Base-by-base conservation (phyloP, 2,113 vertebrate species). In the Lepus americanus region DNA sequence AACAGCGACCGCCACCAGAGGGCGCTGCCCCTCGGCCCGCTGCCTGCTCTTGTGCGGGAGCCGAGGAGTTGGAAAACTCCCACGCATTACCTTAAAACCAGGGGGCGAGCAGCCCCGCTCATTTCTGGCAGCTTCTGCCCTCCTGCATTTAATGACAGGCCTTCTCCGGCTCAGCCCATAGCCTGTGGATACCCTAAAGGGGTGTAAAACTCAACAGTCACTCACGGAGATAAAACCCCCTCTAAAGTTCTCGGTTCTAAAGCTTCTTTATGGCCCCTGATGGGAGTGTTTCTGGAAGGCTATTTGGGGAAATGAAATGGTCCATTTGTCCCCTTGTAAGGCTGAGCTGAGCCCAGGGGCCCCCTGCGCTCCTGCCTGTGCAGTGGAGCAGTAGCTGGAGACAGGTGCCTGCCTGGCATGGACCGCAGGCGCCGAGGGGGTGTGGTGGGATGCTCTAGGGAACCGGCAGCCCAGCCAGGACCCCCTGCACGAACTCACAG, bases 321-420 rank as follows among this genome's bases (percentile, higher is more conserved):
- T 87, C 89, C 89, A 59, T 95, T 97, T 92, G 82, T 85, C 89
- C 90, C 72, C 82, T 87, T 89, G 82, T 87, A 92, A 90, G 92
- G 70, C 74, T 0, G 0, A 64, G n/a, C 69, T 22, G 76, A 79
- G 77, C 31, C 53, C 66, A 5, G 22, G 25, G 36, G 49, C 69
- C 6, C 49, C 27, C 17, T 23, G 66, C 17, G 14, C 6, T 31
- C 17, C 31, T 7, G 13, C 20, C 5, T 6, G 11, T 44, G 44
- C 61, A 6, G 12, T 6, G 63, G 23, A 27, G 79, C 14, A 25
- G 31, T 39, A 49, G 73, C 25, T 2, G 33, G 23, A 25, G 7
- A 17, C 0, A 53, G 49, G 27, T 23, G 55, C 33, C 5, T 44
- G 44, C 55, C 31, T 14, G 53, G 5, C 55, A n/a, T 19, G 55